A percentile compares a stretch with the other conserved stretches of the same genome.
Conservation (phyloP, 2,888 invertebrate species). For the Apoderus coryli region DNA sequence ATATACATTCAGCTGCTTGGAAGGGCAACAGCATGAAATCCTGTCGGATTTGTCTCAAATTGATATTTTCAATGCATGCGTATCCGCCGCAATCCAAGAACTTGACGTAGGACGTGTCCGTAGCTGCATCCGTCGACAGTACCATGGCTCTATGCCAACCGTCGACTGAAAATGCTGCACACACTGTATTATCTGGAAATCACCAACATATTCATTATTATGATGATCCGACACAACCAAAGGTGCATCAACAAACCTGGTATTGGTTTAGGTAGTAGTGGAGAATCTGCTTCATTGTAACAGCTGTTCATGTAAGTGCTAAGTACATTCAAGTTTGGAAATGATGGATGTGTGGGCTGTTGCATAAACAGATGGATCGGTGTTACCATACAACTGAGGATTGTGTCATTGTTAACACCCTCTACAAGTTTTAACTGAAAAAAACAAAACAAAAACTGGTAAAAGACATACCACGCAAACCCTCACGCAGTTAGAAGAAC, state of each 20-base stretch:
- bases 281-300: slow-evolving; percentile 66
- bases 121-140: slow-evolving; percentile 44
- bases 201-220: too few relatives aligned
- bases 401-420: slow-evolving; percentile 85
- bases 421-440: slow-evolving; percentile 72
- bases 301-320: slow-evolving; percentile 70
- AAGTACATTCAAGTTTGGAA: slow-evolving; percentile 66
- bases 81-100: slow-evolving; percentile 95
- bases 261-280: slow-evolving; percentile 64
- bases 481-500: too few relatives aligned
- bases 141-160: slow-evolving; percentile 88
- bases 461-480: slow-evolving; percentile 4
- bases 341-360: slow-evolving; percentile 89
- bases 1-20: slow-evolving; percentile 89
- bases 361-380: slow-evolving; percentile 89
- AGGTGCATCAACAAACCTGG: too few relatives aligned
- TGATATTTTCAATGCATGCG: slow-evolving; percentile 56
- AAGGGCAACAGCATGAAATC: slow-evolving; percentile 93
- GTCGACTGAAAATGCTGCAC: slow-evolving; percentile 69
- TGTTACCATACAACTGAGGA: slow-evolving; percentile 72
- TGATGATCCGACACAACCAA: too few relatives aligned
- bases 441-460: slow-evolving; percentile 8
- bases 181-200: slow-evolving; percentile 65
- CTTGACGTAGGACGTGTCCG: slow-evolving; percentile 63
- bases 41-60: slow-evolving; percentile 80